These are phyloP conservation scores for Heliconius erato DNA, from an alignment of 2,888 invertebrate species.

Conservation along the genomic window DNA sequence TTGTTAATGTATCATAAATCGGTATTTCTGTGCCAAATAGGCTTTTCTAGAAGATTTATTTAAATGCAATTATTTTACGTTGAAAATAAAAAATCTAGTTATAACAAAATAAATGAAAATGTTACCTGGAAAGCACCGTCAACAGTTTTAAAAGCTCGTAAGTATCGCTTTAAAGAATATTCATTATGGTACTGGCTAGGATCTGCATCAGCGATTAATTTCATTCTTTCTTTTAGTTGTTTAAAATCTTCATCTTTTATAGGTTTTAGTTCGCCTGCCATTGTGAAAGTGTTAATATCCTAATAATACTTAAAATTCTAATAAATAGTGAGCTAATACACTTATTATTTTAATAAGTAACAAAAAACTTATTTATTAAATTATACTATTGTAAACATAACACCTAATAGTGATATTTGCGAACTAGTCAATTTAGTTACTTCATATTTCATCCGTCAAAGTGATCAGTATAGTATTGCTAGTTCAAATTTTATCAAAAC, in stretches of 20 bases:
- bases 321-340: neutral
- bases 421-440: neutral
- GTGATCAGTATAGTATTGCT: constrained; percentile 1
- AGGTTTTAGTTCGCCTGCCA: constrained; percentile 80
- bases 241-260: constrained; percentile 88
- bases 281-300: constrained; percentile 50
- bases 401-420: neutral
- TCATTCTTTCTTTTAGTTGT: constrained; percentile 89
- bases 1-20: neutral
- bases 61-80: neutral
- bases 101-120: constrained; percentile 1
- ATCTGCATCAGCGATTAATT: constrained; percentile 90
- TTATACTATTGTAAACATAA: constrained; percentile 2
- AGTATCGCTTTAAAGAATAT: constrained; percentile 89
- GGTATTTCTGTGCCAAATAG: neutral
- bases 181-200: constrained; percentile 91
- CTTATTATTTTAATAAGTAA: neutral
- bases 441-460: constrained; percentile 17
- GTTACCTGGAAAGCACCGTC: constrained; percentile 91
- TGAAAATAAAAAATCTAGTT: neutral
- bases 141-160: constrained; percentile 90
- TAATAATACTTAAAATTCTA: neutral
- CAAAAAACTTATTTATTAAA: neutral
- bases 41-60: neutral
- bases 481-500: neutral